A percentile compares a stretch with the other conserved stretches of the same genome.
phyloP scores from a whole-genome alignment of 2,113 vertebrate species.

The Cyrtonyx montezumae region DNA sequence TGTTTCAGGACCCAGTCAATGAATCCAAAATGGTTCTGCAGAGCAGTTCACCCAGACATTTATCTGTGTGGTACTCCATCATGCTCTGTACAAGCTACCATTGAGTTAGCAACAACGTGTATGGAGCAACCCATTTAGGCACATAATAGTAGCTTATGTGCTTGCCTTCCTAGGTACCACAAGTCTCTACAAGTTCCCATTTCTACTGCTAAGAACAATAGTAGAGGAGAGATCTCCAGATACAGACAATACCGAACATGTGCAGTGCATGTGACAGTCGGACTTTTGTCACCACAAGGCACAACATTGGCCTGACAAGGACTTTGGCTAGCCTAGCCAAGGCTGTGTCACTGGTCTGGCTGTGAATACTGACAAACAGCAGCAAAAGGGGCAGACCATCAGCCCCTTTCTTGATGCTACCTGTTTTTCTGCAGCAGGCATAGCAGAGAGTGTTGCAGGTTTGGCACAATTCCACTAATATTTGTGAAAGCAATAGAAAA shows the following conservation, averaged over 20 bases:
- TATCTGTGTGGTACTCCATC: background rate
- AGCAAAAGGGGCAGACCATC: background rate
- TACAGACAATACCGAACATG: background rate
- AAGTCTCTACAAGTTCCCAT: background rate
- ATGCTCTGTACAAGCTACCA: rapidly evolving
- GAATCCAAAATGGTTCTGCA: background rate
- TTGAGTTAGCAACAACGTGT: background rate
- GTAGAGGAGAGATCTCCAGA: background rate
- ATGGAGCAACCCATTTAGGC: background rate
- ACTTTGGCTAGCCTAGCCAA: background rate
- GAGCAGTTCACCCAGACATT: background rate
- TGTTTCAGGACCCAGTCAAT: background rate
- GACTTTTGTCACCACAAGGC: background rate
- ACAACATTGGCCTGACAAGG: background rate
- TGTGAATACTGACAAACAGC: background rate
- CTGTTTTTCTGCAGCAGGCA: background rate
- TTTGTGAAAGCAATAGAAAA: background rate
- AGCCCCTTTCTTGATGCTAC: background rate
- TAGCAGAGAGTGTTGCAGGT: rapidly evolving
- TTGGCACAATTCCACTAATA: background rate
- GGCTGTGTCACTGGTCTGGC: background rate
- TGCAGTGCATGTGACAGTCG: background rate
- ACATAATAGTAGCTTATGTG: background rate
- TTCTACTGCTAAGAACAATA: background rate
- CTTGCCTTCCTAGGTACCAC: background rate